Base-by-base conservation (phyloP, 2,797 vertebrate species). In the Syngnathus acus region DNA sequence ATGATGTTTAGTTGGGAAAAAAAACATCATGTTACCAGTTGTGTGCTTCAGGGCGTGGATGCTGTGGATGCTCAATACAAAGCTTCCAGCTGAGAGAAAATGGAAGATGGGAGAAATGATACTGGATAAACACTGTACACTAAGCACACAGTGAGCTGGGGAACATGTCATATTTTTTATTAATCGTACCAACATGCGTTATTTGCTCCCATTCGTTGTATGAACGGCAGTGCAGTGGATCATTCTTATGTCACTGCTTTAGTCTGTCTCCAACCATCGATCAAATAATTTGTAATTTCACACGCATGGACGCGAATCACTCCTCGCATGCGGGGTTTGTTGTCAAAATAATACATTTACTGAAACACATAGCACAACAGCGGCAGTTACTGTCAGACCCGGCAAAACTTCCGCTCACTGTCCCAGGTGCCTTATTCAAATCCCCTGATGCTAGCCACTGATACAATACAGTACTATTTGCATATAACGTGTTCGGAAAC, bases 61-160 rank as follows among this genome's bases (percentile, higher is more conserved):
- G 50, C n/a, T 4, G 66, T 81, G 59, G 63, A 77, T 72, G 71
- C 45, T 71, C 40, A 55, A 69, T 67, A 38, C 40, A 73, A 67
- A 19, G 14, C 57, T 64, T 64, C 65, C 57, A 71, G 55, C 38
- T 0, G n/a, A 67, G 45, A 73, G 17, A 45, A 69, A 72, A 75
- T 55, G 14, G 69, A 50, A 70, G 65, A 68, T 48, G 38, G n/a
- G 37, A 64, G 61, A 54, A 54, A 54, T 66, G 8, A 61, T 39
- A 43, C 1, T 10, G 5, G 61, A 62, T 4, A 66, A 5, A 68
- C 64, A 61, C 6, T 23, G 65, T 37, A 73, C 68, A 58, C 60
- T 53, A 69, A 71, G 66, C 48, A 40, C 68, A 58, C 23, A 65
- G 66, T 64, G 38, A 67, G 43, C 62, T 62, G 43, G 16, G n/a